Evolutionary conservation across 2,113 vertebrate species (phyloP).

Genomic region (Microtus ochrogaster): DNA sequence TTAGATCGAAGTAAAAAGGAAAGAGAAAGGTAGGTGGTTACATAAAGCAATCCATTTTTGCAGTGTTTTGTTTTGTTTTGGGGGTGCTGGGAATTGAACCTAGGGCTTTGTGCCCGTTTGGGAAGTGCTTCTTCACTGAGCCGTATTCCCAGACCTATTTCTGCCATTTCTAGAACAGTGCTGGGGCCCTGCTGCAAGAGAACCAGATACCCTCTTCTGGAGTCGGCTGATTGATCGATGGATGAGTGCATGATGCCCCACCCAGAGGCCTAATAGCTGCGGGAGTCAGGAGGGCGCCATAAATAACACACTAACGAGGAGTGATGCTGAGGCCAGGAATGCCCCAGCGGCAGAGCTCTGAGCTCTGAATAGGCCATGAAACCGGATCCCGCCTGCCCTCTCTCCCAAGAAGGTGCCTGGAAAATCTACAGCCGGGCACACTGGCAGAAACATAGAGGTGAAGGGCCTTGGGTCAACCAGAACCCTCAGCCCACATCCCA

Average conservation of each 20-base stretch:
- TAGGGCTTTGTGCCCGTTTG: background rate
- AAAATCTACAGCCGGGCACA: background rate
- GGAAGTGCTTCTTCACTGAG: background rate
- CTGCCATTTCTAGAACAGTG: background rate
- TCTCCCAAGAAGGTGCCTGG: background rate
- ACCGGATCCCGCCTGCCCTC: constrained; percentile 17
- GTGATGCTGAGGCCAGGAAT: constrained; percentile 3
- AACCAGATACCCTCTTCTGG: background rate
- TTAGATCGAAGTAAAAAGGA: background rate
- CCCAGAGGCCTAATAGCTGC: constrained; percentile 23
- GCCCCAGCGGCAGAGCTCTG: background rate
- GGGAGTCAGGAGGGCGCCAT: constrained; percentile 65
- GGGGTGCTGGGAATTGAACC: background rate
- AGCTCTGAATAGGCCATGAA: constrained; percentile 43
- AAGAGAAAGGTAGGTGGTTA: background rate
- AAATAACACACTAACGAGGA: constrained; percentile 74
- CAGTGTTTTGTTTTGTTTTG: background rate
- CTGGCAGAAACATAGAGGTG: background rate
- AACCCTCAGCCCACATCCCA: background rate
- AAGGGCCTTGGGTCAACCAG: background rate
- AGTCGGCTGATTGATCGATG: background rate
- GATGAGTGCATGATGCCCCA: background rate
- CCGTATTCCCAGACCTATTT: background rate
- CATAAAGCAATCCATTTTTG: background rate
- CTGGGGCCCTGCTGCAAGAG: background rate